These are phyloP conservation scores for Rhadinocentrus ornatus DNA, from an alignment of 2,797 vertebrate genomes.

Conservation along the genomic window DNA sequence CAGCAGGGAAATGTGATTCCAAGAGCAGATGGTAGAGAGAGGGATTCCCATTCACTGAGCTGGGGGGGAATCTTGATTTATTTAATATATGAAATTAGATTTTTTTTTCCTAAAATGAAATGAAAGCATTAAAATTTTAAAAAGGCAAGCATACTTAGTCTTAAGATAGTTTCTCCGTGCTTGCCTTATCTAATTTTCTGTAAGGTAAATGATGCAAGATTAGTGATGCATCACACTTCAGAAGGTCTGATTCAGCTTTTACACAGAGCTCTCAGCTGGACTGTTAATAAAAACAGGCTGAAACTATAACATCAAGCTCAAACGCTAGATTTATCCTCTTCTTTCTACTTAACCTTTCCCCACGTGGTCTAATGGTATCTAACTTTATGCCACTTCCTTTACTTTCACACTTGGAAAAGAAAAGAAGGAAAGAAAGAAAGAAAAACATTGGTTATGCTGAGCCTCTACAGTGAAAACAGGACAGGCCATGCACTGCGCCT, in stretches of 20 bases:
- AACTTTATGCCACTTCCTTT: slow-evolving; percentile 13
- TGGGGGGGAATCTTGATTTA: slow-evolving; percentile 44
- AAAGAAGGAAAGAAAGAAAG: neutral
- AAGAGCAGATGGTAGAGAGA: slow-evolving; percentile 55
- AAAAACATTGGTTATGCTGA: neutral
- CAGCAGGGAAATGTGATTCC: slow-evolving; percentile 63
- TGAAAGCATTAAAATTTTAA: neutral
- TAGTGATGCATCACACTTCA: slow-evolving; percentile 51
- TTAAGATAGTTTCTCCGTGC: slow-evolving; percentile 16
- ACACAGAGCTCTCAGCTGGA: slow-evolving; percentile 22
- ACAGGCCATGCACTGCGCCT: slow-evolving; percentile 68
- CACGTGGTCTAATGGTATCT: neutral
- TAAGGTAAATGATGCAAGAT: slow-evolving; percentile 45
- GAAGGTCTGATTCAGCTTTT: slow-evolving; percentile 55
- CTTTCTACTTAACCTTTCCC: neutral
- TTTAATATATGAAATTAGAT: slow-evolving; percentile 5
- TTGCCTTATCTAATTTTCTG: slow-evolving; percentile 26
- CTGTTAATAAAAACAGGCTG: slow-evolving; percentile 3
- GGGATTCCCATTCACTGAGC: slow-evolving; percentile 50
- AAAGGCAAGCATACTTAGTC: neutral
- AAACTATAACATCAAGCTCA: slow-evolving; percentile 1
- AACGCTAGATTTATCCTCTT: neutral
- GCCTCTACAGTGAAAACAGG: slow-evolving; percentile 38
- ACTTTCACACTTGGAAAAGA: slow-evolving; percentile 12
- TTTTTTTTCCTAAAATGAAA: neutral